Evolutionary conservation across 2,888 invertebrate species (phyloP), one percentile per base, ranked within the genome.

Genomic region (Drosophila aldrichi): DNA sequence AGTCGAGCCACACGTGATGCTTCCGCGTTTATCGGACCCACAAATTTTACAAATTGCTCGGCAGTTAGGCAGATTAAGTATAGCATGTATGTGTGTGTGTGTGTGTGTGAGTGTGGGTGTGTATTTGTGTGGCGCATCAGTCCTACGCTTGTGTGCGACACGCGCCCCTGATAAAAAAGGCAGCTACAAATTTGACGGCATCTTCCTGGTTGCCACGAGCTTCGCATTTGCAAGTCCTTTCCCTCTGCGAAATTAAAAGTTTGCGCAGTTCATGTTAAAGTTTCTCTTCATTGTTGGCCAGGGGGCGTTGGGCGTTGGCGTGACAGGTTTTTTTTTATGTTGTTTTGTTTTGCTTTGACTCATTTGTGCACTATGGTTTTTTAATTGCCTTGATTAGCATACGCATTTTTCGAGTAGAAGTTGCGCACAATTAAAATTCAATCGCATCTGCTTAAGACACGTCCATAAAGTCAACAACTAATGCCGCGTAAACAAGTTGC

Each of bases 21-120:
- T 16, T 2, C 36, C 54, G 25, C 49, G 52, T 51, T 74, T 82
- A 79, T 72, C 69, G 52, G 70, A 48, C 36, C 34, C 66, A 65
- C 68, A 73, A 79, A 77, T 77, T 70, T 70, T 54, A 67, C 76
- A 71, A 87, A 78, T 82, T 75, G 78, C 70, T 61, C 60, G 8
- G 56, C 73, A 76, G 63, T 73, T 69, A 55, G 58, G 6, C 48
- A 55, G 78, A 73, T 76, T 76, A 75, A 64, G 59, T 56, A 63
- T 40, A n/a, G 38, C 59, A 18, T 22, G 25, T 56, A 22, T 48
- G 25, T 55, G 34, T n/a, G 34, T 22, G 32, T 36, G 34, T 16
- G 38, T 48, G 44, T 34, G 57, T 38, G 40, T 1, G 29, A 1
- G 1, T 38, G 38, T 38, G 38, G 16, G 38, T 38, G 38, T 16